Evolutionary conservation across 1,140 invertebrate species (phyloP).

Genomic region (Drosophila micromelanica): DNA sequence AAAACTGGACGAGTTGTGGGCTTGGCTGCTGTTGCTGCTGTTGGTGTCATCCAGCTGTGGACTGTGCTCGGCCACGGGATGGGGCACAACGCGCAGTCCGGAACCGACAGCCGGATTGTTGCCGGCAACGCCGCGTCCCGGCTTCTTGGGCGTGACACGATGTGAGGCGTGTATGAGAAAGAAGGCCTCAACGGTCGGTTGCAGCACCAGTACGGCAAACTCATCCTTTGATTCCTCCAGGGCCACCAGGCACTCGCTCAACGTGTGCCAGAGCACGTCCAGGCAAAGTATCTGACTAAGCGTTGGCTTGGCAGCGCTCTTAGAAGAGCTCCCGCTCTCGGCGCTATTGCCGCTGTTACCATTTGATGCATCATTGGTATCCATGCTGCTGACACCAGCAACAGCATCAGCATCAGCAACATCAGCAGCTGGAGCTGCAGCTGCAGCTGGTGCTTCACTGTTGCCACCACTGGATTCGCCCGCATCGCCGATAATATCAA

Average conservation of each 20-base stretch:
- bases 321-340: conserved; percentile 8
- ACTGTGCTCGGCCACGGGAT: conserved; percentile 34
- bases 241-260: conserved; percentile 93
- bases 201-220: conserved; percentile 96
- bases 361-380: not conserved
- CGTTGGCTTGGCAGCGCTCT: conserved; percentile 71
- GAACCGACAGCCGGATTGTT: conserved; percentile 27
- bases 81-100: conserved; percentile 9
- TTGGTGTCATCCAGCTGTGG: conserved; percentile 60
- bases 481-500: conserved; percentile 62
- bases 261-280: conserved; percentile 91
- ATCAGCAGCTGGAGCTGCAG: no score
- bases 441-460: no score
- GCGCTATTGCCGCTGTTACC: conserved; percentile 10
- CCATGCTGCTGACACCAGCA: not conserved
- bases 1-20: conserved; percentile 36
- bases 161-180: conserved; percentile 94
- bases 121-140: conserved; percentile 21
- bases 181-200: conserved; percentile 96
- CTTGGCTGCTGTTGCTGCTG: conserved; percentile 50
- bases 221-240: conserved; percentile 95
- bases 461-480: not conserved
- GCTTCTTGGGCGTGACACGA: conserved; percentile 77
- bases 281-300: conserved; percentile 91
- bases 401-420: not conserved